Percentiles rank a stretch among this genome's conserved stretches.
These are phyloP conservation scores for Tachypleus tridentatus DNA, from an alignment of 1,140 invertebrate species.

Conservation along the genomic window DNA sequence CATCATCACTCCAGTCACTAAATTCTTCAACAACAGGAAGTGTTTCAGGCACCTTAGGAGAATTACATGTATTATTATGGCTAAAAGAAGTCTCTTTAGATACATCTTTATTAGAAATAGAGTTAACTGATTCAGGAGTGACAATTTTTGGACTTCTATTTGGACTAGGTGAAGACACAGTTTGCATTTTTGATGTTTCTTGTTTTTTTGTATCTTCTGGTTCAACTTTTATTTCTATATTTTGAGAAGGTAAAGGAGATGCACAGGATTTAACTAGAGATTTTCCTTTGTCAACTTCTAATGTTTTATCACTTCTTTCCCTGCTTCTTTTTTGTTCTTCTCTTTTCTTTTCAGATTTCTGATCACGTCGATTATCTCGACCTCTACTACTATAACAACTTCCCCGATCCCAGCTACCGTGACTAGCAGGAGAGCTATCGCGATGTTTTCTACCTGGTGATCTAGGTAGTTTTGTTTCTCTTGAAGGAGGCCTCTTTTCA, in stretches of 20 bases:
- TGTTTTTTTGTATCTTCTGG: not conserved
- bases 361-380: not conserved
- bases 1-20: conserved; percentile 24
- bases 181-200: not conserved
- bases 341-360: too few species aligned
- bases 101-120: too few species aligned
- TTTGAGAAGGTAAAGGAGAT: not conserved
- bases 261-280: not conserved
- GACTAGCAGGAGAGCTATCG: not conserved
- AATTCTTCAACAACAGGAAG: conserved; percentile 15
- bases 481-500: too few species aligned
- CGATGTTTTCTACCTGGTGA: not conserved
- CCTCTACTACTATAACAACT: not conserved
- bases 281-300: not conserved
- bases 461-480: too few species aligned
- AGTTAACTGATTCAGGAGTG: too few species aligned
- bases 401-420: not conserved
- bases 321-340: too few species aligned
- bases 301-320: too few species aligned
- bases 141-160: too few species aligned
- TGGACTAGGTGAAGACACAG: not conserved
- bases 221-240: conserved; percentile 1
- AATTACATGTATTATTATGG: too few species aligned
- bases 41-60: too few species aligned
- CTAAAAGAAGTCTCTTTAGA: too few species aligned